Percentiles rank a stretch among this genome's conserved stretches.
These are phyloP conservation scores for Microtus pennsylvanicus DNA, from an alignment of 2,113 vertebrate species.

Conservation along the genomic window DNA sequence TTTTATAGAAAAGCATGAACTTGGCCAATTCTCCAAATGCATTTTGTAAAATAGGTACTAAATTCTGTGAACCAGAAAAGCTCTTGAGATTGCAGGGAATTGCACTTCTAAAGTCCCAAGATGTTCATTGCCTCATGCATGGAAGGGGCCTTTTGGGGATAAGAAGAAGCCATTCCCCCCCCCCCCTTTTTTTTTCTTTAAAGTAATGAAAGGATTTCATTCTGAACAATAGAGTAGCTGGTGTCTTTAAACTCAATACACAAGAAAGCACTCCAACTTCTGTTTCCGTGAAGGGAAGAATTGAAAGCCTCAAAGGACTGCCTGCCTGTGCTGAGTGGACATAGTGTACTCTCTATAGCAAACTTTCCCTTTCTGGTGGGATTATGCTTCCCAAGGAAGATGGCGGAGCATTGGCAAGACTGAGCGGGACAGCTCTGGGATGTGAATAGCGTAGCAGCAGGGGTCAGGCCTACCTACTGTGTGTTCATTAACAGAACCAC, in stretches of 20 bases:
- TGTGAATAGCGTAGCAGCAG: slow-evolving; percentile 20
- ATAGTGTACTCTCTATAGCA: neutral
- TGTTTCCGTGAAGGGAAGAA: slow-evolving; percentile 67
- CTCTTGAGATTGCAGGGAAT: slow-evolving; percentile 22
- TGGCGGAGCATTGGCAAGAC: slow-evolving; percentile 49
- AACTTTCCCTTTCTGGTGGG: slow-evolving; percentile 29
- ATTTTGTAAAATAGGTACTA: slow-evolving; percentile 73
- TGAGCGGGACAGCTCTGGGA: neutral
- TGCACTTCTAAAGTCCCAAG: slow-evolving; percentile 63
- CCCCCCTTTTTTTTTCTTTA: neutral
- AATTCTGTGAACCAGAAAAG: slow-evolving; percentile 72
- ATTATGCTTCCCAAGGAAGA: neutral
- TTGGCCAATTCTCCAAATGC: slow-evolving; percentile 66
- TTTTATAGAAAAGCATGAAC: slow-evolving; percentile 64
- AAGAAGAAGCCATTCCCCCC: neutral
- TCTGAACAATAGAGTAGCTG: slow-evolving; percentile 38
- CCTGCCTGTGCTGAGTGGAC: slow-evolving; percentile 45
- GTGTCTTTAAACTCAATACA: slow-evolving; percentile 71
- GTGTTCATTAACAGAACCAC: neutral
- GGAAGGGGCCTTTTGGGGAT: slow-evolving; percentile 58
- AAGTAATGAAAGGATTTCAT: slow-evolving; percentile 49
- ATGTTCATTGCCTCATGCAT: slow-evolving; percentile 42
- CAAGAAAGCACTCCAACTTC: slow-evolving; percentile 61
- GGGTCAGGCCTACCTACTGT: neutral
- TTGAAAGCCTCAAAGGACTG: slow-evolving; percentile 59